These are phyloP conservation scores for Limnephilus marmoratus DNA, from an alignment of 2,888 invertebrate genomes.

Conservation along the genomic window DNA sequence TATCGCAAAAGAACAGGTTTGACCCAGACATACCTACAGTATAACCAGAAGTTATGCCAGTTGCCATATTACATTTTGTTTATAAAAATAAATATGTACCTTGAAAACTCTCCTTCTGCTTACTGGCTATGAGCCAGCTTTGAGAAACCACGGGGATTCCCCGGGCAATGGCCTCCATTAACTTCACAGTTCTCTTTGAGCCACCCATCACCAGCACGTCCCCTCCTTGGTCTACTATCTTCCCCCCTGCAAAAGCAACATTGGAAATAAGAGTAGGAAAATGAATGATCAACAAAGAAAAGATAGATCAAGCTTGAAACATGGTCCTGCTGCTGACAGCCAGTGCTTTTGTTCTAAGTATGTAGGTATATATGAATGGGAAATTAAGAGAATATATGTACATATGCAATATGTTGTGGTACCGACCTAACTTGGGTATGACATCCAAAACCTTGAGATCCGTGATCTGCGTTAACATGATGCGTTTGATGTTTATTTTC, in stretches of 20 bases:
- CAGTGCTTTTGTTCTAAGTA: neutral
- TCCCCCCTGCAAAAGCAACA: slow-evolving; percentile 74
- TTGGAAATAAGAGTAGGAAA: slow-evolving; percentile 6
- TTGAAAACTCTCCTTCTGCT: slow-evolving; percentile 70
- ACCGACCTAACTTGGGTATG: neutral
- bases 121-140: slow-evolving; percentile 47
- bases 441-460: neutral
- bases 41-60: neutral
- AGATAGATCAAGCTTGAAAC: neutral
- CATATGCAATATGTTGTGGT: neutral
- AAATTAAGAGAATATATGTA: neutral
- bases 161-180: slow-evolving; percentile 50
- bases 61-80: neutral
- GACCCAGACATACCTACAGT: no score
- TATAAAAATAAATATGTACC: slow-evolving; percentile 67
- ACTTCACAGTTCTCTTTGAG: slow-evolving; percentile 48
- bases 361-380: neutral
- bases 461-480: neutral
- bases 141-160: slow-evolving; percentile 55
- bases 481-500: neutral
- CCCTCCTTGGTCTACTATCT: slow-evolving; percentile 73
- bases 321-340: neutral
- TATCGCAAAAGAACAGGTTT: neutral
- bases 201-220: slow-evolving; percentile 49
- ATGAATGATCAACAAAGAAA: neutral